phyloP scores from a whole-genome alignment of 2,113 vertebrate genomes.

The Mus spicilegus region DNA sequence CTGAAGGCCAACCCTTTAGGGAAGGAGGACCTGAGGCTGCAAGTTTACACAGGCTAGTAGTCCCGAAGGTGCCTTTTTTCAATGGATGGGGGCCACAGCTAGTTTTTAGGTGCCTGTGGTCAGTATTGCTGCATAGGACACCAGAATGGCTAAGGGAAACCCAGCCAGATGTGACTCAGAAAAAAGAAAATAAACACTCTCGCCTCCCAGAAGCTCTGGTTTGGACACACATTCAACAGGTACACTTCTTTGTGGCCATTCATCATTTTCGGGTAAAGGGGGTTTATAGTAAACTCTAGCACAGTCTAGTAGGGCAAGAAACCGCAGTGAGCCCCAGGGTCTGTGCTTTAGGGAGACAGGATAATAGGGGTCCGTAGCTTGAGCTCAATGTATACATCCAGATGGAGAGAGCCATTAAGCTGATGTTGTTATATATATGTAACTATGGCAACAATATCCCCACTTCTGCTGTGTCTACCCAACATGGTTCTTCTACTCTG shows the following conservation, averaged over 20 bases:
- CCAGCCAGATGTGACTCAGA: slow-evolving; percentile 82
- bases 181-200: slow-evolving; percentile 77
- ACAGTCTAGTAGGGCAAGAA: not conserved
- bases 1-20: not conserved
- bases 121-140: slow-evolving; percentile 67
- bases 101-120: slow-evolving; percentile 78
- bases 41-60: slow-evolving; percentile 75
- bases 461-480: not conserved
- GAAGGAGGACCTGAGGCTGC: slow-evolving; percentile 66
- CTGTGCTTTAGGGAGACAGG: not conserved
- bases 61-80: slow-evolving; percentile 74
- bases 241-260: slow-evolving; percentile 76
- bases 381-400: not conserved
- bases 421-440: not conserved
- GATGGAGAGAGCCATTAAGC: not conserved
- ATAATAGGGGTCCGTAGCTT: not conserved
- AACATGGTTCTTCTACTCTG: not conserved
- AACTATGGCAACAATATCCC: not conserved
- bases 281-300: slow-evolving; percentile 50
- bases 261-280: slow-evolving; percentile 76
- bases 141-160: slow-evolving; percentile 80
- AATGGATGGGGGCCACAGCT: slow-evolving; percentile 32
- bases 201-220: slow-evolving; percentile 70
- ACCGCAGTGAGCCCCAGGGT: not conserved
- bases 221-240: slow-evolving; percentile 76